Evolutionary conservation across 2,888 invertebrate genomes (phyloP), one percentile per base, ranked within the genome.

Genomic region (Tetropium fuscum): DNA sequence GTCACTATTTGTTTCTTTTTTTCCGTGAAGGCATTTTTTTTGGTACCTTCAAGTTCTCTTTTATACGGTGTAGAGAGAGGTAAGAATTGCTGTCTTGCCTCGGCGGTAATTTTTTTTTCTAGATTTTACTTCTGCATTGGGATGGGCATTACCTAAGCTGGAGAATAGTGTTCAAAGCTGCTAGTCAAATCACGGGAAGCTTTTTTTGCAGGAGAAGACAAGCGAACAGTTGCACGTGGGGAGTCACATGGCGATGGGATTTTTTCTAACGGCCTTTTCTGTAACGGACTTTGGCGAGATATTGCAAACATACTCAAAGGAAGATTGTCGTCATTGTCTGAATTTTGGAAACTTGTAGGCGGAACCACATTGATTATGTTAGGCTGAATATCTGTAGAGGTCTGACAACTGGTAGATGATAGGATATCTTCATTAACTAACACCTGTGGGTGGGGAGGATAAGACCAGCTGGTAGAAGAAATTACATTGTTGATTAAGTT

Each of bases 1-100:
- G n/a, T n/a, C n/a, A n/a, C n/a, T n/a, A n/a, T n/a, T n/a, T n/a
- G n/a, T n/a, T n/a, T n/a, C n/a, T n/a, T n/a, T n/a, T n/a, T n/a
- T n/a, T n/a, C n/a, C n/a, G n/a, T n/a, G n/a, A n/a, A n/a, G n/a
- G n/a, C n/a, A n/a, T n/a, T n/a, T n/a, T n/a, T n/a, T n/a, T n/a
- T n/a, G n/a, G n/a, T n/a, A n/a, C n/a, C n/a, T n/a, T n/a, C n/a
- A n/a, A n/a, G n/a, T n/a, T n/a, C n/a, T n/a, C n/a, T n/a, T n/a
- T n/a, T n/a, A n/a, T n/a, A n/a, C n/a, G n/a, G n/a, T n/a, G n/a
- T n/a, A n/a, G n/a, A n/a, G n/a, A n/a, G n/a, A n/a, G 34, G 54
- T 48, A 59, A 47, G 59, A 47, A 59, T 59, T 48, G 48, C 38
- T 6, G 15, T 15, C 10, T 16, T 38, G 2, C 41, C 8, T 40